Evolutionary conservation across 2,797 vertebrate species (phyloP).

Genomic region (Poliocrania exsul): DNA sequence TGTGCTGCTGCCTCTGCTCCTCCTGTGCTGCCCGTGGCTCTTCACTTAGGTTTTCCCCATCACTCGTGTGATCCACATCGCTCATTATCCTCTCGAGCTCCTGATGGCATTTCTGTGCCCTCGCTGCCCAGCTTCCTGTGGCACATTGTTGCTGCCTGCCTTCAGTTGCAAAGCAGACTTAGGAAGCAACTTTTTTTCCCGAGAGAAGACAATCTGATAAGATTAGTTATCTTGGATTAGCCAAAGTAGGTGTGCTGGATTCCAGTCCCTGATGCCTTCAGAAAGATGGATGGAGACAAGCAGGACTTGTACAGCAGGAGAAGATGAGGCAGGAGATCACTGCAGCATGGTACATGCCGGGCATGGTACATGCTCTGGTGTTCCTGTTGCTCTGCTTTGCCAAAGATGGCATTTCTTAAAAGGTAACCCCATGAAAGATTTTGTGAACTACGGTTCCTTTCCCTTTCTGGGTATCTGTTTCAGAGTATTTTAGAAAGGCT

Average conservation of each 20-base stretch:
- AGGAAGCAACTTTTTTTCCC: background rate
- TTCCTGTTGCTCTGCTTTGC: background rate
- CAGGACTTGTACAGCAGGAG: background rate
- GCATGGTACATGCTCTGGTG: rapidly evolving
- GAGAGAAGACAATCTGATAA: background rate
- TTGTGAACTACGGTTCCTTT: background rate
- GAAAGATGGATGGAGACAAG: background rate
- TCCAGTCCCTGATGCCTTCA: background rate
- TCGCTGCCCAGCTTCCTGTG: rapidly evolving
- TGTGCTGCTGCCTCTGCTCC: background rate
- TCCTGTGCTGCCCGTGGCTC: background rate
- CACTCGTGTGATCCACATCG: rapidly evolving
- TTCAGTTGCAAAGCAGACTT: background rate
- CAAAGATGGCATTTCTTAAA: background rate
- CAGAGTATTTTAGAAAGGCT: background rate
- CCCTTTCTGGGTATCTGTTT: background rate
- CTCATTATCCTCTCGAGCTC: background rate
- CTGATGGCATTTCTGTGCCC: background rate
- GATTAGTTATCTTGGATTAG: background rate
- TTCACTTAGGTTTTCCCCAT: background rate
- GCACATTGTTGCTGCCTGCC: background rate
- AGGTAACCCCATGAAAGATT: background rate
- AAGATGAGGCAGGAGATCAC: background rate
- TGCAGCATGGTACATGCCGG: rapidly evolving
- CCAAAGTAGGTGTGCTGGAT: background rate